phyloP scores from a whole-genome alignment of 2,888 invertebrate genomes.

The Cantharis nigra region DNA sequence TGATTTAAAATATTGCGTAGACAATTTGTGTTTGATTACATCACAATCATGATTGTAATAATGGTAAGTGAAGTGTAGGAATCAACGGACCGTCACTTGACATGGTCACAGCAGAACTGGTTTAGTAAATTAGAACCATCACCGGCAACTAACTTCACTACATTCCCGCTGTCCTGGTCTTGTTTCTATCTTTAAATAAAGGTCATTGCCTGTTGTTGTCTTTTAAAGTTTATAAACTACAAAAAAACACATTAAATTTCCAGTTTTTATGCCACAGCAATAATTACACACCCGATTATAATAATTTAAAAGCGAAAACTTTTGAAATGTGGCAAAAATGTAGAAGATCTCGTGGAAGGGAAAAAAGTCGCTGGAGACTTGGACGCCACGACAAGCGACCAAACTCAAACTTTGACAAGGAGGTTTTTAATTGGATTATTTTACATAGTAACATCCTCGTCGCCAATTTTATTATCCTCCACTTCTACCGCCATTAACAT shows the following conservation, averaged over 20 bases:
- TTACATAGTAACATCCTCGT: background rate
- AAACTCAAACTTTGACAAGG: background rate
- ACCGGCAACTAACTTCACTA: conserved; percentile 48
- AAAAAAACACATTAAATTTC: conserved; percentile 15
- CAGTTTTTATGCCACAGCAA: conserved; percentile 9
- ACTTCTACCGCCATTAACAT: background rate
- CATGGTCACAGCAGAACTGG: conserved; percentile 55
- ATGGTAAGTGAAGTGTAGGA: conserved; percentile 34
- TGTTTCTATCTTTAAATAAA: conserved; percentile 44
- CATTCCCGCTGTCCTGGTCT: conserved; percentile 51
- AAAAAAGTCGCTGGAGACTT: background rate
- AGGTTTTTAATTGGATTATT: background rate
- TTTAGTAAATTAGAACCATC: conserved; percentile 56
- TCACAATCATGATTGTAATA: conserved; percentile 24
- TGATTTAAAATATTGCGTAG: conserved; percentile 10
- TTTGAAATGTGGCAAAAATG: background rate
- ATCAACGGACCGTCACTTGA: conserved; percentile 52
- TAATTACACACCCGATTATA: background rate
- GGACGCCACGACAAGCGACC: background rate
- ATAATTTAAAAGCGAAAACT: background rate
- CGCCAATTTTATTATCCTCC: background rate
- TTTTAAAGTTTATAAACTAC: conserved; percentile 15
- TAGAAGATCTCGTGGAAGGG: background rate
- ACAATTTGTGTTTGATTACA: conserved; percentile 19
- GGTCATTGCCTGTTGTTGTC: conserved; percentile 30